Evolutionary conservation across 2,888 invertebrate genomes (phyloP).

Genomic region (Lasioglossum leucozonium): DNA sequence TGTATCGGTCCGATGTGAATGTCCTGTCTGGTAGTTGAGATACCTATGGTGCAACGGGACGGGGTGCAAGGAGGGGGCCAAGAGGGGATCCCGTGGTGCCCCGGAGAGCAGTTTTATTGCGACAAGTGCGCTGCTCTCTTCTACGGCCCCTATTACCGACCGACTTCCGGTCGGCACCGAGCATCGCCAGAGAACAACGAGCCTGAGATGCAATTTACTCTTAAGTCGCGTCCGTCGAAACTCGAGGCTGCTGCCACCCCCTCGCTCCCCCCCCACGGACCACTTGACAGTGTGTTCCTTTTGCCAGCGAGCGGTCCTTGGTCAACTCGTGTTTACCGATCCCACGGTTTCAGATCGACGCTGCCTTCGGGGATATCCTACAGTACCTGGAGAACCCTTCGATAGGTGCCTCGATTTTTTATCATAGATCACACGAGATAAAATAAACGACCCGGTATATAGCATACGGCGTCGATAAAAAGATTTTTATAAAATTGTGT

Average conservation of each 20-base stretch:
- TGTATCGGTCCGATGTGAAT: constrained; percentile 72
- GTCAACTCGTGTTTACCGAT: constrained; percentile 46
- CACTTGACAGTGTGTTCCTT: constrained; percentile 10
- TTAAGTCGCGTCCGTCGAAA: constrained; percentile 62
- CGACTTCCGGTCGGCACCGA: constrained; percentile 77
- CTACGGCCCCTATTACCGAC: constrained; percentile 76
- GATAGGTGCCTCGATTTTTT: not conserved
- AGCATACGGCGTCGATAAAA: not conserved
- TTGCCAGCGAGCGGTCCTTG: constrained; percentile 10
- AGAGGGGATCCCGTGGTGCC: constrained; percentile 49
- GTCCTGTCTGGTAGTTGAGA: constrained; percentile 75
- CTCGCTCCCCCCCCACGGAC: not conserved
- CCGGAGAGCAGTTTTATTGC: constrained; percentile 79
- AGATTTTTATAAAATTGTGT: not conserved
- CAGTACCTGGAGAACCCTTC: not conserved
- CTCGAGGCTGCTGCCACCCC: constrained; percentile 35
- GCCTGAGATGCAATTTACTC: constrained; percentile 72
- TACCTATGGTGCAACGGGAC: constrained; percentile 54
- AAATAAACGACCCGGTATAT: too few relatives aligned
- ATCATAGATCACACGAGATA: too few relatives aligned
- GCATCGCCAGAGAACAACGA: constrained; percentile 74
- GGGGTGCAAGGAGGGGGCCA: constrained; percentile 44
- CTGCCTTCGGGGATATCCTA: not conserved
- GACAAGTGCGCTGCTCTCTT: constrained; percentile 83
- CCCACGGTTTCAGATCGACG: constrained; percentile 23